These are phyloP conservation scores for Anguilla marmorata DNA, from an alignment of 2,797 vertebrate genomes.

Conservation along the genomic window DNA sequence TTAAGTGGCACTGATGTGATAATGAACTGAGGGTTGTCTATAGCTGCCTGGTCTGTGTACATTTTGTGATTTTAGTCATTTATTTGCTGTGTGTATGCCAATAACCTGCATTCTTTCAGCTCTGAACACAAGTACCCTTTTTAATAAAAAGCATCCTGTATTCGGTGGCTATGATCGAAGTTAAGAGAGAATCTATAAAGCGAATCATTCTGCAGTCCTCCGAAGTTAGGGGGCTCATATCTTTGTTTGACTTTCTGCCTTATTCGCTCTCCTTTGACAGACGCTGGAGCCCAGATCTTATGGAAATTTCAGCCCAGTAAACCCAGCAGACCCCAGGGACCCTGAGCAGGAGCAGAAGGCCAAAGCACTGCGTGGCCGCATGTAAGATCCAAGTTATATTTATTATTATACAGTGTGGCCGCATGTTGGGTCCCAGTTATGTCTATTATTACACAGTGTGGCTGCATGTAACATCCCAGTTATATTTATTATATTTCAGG, in stretches of 20 bases:
- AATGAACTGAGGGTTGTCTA: not conserved
- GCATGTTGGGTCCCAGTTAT: not conserved
- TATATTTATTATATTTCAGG: not conserved
- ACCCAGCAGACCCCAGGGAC: constrained; percentile 81
- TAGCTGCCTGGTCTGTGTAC: not conserved
- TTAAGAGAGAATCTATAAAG: not conserved
- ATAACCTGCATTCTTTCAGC: constrained; percentile 27
- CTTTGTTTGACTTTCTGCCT: not conserved
- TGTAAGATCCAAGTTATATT: constrained; percentile 73
- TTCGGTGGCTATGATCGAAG: not conserved
- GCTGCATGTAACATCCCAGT: not conserved
- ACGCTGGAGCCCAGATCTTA: constrained; percentile 80
- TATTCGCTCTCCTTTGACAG: constrained; percentile 51
- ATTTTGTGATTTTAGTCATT: constrained; percentile 4
- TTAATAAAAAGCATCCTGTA: not conserved
- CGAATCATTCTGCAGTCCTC: not conserved
- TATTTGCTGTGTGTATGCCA: not conserved
- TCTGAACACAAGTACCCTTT: not conserved
- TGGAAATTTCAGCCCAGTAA: constrained; percentile 72
- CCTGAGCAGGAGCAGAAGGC: constrained; percentile 91
- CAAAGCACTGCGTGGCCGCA: constrained; percentile 92
- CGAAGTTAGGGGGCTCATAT: not conserved
- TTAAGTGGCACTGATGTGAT: not conserved
- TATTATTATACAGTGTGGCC: not conserved
- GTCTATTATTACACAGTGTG: not conserved